Conservation (phyloP, 1,140 invertebrate species). For the Anoplophora glabripennis region DNA sequence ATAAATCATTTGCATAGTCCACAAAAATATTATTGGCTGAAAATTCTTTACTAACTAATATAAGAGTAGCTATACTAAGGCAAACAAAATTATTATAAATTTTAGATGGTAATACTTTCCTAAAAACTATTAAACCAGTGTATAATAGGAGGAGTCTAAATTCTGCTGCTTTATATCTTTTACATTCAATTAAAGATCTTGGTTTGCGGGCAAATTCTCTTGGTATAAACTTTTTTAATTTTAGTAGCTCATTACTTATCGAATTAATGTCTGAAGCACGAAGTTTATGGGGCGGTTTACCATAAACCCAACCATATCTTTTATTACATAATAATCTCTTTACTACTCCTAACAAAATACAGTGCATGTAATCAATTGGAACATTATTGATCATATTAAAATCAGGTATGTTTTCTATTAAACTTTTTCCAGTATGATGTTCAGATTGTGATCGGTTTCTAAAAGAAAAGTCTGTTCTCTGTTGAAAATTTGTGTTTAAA, state of each 20-base stretch:
- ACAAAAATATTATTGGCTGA: too few relatives aligned
- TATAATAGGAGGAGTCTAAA: too few relatives aligned
- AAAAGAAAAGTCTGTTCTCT: neutral
- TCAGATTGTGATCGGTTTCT: neutral
- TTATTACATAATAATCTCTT: conserved; percentile 15
- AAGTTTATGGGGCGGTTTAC: conserved; percentile 3
- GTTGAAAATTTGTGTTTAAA: neutral
- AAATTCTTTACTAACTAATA: too few relatives aligned
- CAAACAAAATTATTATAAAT: too few relatives aligned
- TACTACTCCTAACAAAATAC: conserved; percentile 22
- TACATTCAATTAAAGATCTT: conserved; percentile 28
- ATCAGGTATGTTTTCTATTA: conserved; percentile 2
- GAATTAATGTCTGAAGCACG: neutral
- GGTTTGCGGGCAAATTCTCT: conserved; percentile 38
- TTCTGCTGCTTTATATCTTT: conserved; percentile 44
- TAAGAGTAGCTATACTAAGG: too few relatives aligned
- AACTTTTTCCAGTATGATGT: conserved; percentile 1
- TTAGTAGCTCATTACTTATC: neutral
- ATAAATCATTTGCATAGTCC: too few relatives aligned
- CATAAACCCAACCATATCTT: neutral
- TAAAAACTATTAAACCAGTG: too few relatives aligned
- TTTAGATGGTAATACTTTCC: too few relatives aligned
- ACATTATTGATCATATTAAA: conserved; percentile 19
- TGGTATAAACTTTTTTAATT: conserved; percentile 1
- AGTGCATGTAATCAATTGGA: conserved; percentile 28